These are phyloP conservation scores for Vireo griseus DNA, from an alignment of 2,797 vertebrate species.

Conservation along the genomic window DNA sequence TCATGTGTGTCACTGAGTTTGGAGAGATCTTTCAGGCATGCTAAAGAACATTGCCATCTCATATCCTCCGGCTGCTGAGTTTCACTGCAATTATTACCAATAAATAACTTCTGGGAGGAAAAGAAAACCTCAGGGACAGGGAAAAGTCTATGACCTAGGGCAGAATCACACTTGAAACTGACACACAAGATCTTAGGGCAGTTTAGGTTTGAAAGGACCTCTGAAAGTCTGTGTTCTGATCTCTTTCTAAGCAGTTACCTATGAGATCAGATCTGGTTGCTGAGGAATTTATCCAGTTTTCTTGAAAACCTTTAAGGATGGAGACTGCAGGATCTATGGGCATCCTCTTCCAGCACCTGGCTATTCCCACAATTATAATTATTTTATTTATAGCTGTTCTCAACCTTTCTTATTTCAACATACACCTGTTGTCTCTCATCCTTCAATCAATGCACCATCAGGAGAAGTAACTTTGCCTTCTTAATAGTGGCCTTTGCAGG, in stretches of 20 bases:
- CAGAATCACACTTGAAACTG: not conserved
- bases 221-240: not conserved
- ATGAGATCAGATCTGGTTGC: not conserved
- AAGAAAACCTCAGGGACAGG: not conserved
- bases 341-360: not conserved
- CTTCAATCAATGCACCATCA: not conserved
- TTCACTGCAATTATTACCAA: not conserved
- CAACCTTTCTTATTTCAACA: not conserved
- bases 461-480: not conserved
- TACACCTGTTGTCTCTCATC: not conserved
- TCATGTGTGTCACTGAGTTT: not conserved
- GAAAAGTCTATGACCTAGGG: not conserved
- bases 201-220: not conserved
- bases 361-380: not conserved
- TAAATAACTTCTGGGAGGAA: constrained; percentile 1
- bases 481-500: not conserved
- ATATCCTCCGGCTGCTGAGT: not conserved
- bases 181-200: not conserved
- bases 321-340: not conserved
- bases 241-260: not conserved
- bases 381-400: not conserved
- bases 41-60: not conserved
- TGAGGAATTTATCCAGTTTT: not conserved
- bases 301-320: not conserved
- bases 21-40: not conserved